Conservation (phyloP, 2,113 vertebrate genomes). For the Channa maculata region DNA sequence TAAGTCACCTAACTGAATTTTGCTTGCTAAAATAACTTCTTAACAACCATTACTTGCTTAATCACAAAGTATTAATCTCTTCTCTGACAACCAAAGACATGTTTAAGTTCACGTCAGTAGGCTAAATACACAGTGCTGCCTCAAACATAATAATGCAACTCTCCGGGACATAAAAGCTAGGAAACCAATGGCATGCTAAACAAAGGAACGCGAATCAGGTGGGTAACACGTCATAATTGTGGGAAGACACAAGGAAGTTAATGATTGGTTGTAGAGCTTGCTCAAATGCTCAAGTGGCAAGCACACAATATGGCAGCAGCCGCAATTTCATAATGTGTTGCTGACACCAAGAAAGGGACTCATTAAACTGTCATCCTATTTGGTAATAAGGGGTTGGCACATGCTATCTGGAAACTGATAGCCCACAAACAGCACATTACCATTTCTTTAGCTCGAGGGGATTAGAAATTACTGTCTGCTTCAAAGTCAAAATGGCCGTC, state of each 20-base stretch:
- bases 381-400: conserved; percentile 76
- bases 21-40: conserved; percentile 5
- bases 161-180: conserved; percentile 10
- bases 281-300: conserved; percentile 72
- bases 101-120: conserved; percentile 31
- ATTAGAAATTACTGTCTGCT: conserved; percentile 64
- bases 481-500: conserved; percentile 59
- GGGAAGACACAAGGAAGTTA: conserved; percentile 61
- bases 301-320: conserved; percentile 68
- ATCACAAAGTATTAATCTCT: conserved; percentile 15
- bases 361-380: conserved; percentile 80
- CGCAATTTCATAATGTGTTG: conserved; percentile 64
- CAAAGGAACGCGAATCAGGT: conserved; percentile 67
- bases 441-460: conserved; percentile 66
- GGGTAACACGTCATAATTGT: conserved; percentile 45
- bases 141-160: conserved; percentile 3
- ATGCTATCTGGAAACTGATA: conserved; percentile 70
- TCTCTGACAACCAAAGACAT: conserved; percentile 22
- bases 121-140: conserved; percentile 7
- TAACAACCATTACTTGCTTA: conserved; percentile 14
- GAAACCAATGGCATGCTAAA: conserved; percentile 49
- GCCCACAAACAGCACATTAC: conserved; percentile 72
- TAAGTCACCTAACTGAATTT: conserved; percentile 1
- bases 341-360: conserved; percentile 75
- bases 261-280: conserved; percentile 72